Evolutionary conservation across 2,888 invertebrate genomes (phyloP), one percentile per base, ranked within the genome.

Genomic region (Liodrosophila aerea): DNA sequence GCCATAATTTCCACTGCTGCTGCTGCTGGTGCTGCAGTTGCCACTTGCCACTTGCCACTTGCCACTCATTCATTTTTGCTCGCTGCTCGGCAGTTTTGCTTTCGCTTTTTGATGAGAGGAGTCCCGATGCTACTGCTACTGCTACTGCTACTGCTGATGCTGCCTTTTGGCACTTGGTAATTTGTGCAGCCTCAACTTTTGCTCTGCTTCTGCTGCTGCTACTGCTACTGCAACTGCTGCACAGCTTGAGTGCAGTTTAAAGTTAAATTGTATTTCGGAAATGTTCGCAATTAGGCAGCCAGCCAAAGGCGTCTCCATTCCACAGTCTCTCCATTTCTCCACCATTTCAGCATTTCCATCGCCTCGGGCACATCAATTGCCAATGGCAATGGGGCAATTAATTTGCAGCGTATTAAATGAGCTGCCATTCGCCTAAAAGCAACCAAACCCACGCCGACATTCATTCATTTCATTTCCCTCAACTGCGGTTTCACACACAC

Each of bases 231-330:
- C 51, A 43, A 60, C 67, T 43, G 69, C 71, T n/a, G 64, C 65
- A 67, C 80, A 72, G 66, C 72, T 83, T 83, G 86, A 85, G 85
- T 85, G 84, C 78, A 85, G 85, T 86, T 87, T 81, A 85, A 85
- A 85, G 73, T 85, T 86, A 85, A 85, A 85, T 85, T 86, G 85
- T 78, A 78, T 86, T 85, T 82, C 50, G 72, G 76, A 86, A 85
- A 84, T 81, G 86, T 69, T 77, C 76, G 85, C 78, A 86, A 86
- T 86, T 85, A 85, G 86, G 85, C 84, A 86, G 76, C 64, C 72
- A 78, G 86, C 84, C 85, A 81, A 74, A 64, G 75, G 81, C 85
- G 66, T 44, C 53, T 33, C 39, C 85, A 67, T 36, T 40, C 22
- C 22, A 22, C 22, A 22, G 22, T 22, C 16, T 41, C 33, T n/a